A percentile compares a stretch with the other conserved stretches of the same genome.
Conservation (phyloP, 2,888 invertebrate genomes). For the Cataglyphis livida region DNA sequence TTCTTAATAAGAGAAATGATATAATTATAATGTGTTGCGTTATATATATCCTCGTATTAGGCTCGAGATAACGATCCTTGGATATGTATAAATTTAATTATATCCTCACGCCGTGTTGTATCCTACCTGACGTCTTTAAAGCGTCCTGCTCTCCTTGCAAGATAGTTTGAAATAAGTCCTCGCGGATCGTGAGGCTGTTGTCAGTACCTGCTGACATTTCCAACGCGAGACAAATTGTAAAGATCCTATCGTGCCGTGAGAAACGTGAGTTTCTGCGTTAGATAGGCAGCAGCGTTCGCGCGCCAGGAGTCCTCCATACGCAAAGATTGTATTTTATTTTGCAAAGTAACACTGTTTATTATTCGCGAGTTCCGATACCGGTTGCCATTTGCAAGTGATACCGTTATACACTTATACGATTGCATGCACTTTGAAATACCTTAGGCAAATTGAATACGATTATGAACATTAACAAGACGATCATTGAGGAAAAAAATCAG, state of each 20-base stretch:
- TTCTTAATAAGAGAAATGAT: slow-evolving; percentile 14
- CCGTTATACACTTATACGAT: slow-evolving; percentile 60
- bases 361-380: slow-evolving; percentile 44
- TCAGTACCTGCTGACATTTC: slow-evolving; percentile 69
- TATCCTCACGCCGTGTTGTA: slow-evolving; percentile 32
- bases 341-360: slow-evolving; percentile 37
- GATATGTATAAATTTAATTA: slow-evolving; percentile 49
- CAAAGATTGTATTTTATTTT: slow-evolving; percentile 60
- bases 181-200: slow-evolving; percentile 53
- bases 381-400: slow-evolving; percentile 64
- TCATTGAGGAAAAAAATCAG: not conserved
- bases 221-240: slow-evolving; percentile 69
- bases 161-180: slow-evolving; percentile 40
- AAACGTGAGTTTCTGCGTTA: slow-evolving; percentile 62
- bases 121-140: slow-evolving; percentile 39
- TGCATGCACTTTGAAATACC: not conserved
- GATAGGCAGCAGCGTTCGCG: slow-evolving; percentile 25
- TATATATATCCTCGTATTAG: slow-evolving; percentile 18
- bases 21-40: slow-evolving; percentile 29
- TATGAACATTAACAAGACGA: not conserved
- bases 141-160: slow-evolving; percentile 29
- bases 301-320: slow-evolving; percentile 46
- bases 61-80: slow-evolving; percentile 29
- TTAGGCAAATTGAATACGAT: not conserved
- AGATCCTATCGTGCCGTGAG: slow-evolving; percentile 72